Evolutionary conservation across 2,797 vertebrate genomes (phyloP), one percentile per base, ranked within the genome.

Genomic region (Neostethus bicornis): DNA sequence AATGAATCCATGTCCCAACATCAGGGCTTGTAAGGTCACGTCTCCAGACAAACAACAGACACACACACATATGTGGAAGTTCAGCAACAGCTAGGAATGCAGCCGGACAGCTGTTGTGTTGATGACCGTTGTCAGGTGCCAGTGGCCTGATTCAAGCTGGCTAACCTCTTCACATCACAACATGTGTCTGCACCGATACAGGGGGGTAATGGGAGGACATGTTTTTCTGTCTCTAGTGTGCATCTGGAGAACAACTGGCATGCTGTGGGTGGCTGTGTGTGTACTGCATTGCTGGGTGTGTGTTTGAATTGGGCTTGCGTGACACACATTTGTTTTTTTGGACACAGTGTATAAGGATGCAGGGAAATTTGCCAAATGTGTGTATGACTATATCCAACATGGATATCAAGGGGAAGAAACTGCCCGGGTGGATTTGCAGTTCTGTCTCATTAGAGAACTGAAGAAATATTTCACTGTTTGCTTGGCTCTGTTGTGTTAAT

Each of bases 41-140:
- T 31, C 51, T 69, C 41, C 66, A 77, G 71, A 77, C 73, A 66
- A 61, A 77, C 75, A 76, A 51, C 84, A 76, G 58, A 65, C 69
- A 19, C 62, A 32, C 47, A 61, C 66, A 46, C 70, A 76, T 65
- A 75, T 60, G 54, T 63, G 57, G 66, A 73, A 41, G 37, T 35
- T 75, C 59, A 57, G 70, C 77, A 43, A 14, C 53, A 63, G 76
- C 60, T 72, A 70, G 68, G 43, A n/a, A 64, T 59, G 52, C 42
- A 60, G 34, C 45, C 61, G 52, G 76, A 74, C 87, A 87, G 84
- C 85, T 87, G 86, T 51, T 80, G 77, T 26, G 62, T 59, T 88
- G 83, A 84, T 72, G 83, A 72, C 79, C 70, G 44, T 69, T 57
- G 82, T 84, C 84, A 84, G 82, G 85, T 85, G 85, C 76, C 83